Base-by-base conservation (phyloP, 2,888 invertebrate genomes). In the Nomada goodeniana region DNA sequence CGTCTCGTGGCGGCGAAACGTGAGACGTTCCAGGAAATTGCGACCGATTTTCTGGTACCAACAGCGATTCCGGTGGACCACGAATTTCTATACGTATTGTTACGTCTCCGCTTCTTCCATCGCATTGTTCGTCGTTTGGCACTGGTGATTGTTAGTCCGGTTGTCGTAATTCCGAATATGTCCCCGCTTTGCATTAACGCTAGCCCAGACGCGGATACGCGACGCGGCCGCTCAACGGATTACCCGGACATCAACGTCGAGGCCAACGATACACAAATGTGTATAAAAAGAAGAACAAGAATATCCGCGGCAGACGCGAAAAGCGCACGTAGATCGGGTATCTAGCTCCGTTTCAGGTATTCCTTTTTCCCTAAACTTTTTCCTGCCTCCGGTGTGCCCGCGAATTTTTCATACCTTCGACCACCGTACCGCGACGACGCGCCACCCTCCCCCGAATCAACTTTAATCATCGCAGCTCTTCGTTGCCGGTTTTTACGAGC, bases 21-120 rank as follows among this genome's bases (percentile, higher is more conserved):
- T 44, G 61, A 69, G 78, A 78, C 79, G 67, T 80, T 87, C 81
- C 79, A 80, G 85, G 87, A 87, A 87, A 83, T 87, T 75, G 69
- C 81, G 77, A 77, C 72, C 72, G 74, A 82, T 87, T 80, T 76
- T 77, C 65, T 75, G 65, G 20, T 80, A 78, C 65, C 69, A 13
- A 47, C 65, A 67, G 44, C 29, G 47, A 1, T 29, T 18, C 63
- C 47, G 63, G 59, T 47, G 57, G 64, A 47, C 61, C 61, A 55
- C 69, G 44, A 57, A 23, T 74, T 69, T 7, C 7, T 36, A 36
- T 7, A 7, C 36, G 36, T 7, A 36, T 36, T 23, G 23, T 23
- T 36, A 7, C 36, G 36, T 36, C 36, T 36, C 36, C 36, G 5
- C 36, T 36, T 36, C 7, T 7, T 36, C 36, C 36, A 7, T 36